phyloP scores from a whole-genome alignment of 2,797 vertebrate genomes.

The Jordanella pulchra region DNA sequence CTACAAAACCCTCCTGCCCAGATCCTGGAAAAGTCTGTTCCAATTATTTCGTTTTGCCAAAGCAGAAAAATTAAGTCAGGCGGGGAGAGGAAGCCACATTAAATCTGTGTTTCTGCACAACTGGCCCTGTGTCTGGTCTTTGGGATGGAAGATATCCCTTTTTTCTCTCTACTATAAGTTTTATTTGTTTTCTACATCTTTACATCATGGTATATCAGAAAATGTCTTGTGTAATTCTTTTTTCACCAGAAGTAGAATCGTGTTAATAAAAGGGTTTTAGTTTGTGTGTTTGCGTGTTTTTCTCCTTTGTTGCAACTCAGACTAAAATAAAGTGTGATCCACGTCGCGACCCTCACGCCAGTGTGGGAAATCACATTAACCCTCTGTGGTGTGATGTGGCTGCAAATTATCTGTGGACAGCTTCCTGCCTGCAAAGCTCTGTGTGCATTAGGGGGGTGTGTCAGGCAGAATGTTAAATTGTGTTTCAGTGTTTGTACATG shows the following conservation, averaged over 20 bases:
- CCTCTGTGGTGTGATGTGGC: constrained; percentile 45
- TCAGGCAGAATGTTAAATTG: constrained; percentile 78
- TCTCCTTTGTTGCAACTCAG: constrained; percentile 23
- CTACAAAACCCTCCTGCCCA: constrained; percentile 32
- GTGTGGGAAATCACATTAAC: constrained; percentile 63
- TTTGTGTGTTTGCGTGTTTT: constrained; percentile 6
- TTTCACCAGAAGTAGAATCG: neutral
- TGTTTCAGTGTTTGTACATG: constrained; percentile 80
- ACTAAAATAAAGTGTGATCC: constrained; percentile 60
- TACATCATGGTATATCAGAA: neutral
- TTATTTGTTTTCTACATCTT: neutral
- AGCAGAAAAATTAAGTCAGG: constrained; percentile 84
- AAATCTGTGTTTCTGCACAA: constrained; percentile 88
- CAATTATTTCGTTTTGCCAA: constrained; percentile 65
- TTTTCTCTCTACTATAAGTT: constrained; percentile 27
- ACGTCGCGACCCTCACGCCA: constrained; percentile 46
- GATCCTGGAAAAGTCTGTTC: constrained; percentile 53
- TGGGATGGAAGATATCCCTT: constrained; percentile 67
- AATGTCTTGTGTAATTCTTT: neutral
- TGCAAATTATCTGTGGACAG: constrained; percentile 39
- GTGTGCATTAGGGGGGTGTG: constrained; percentile 74
- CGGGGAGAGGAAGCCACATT: constrained; percentile 86
- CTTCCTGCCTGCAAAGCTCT: constrained; percentile 33
- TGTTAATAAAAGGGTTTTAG: constrained; percentile 16
- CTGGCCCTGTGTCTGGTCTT: constrained; percentile 82